Percentiles rank a stretch among this genome's conserved stretches.
Conservation (phyloP, 2,797 vertebrate genomes). For the Lates japonicus region DNA sequence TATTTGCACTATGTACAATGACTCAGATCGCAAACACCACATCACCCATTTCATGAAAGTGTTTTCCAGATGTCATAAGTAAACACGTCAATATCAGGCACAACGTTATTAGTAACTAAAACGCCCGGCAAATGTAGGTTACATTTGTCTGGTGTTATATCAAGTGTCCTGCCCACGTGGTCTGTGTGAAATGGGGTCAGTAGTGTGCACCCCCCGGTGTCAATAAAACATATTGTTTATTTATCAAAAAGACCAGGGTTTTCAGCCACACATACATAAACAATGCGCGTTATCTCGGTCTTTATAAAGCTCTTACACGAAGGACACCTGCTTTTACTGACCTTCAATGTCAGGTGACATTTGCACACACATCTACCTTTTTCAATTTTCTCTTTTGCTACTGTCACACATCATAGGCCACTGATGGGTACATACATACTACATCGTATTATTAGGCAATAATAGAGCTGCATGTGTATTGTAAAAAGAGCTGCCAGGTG, state of each 20-base stretch:
- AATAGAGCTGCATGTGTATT: neutral
- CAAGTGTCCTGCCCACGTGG: conserved; percentile 64
- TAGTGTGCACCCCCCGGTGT: conserved; percentile 6
- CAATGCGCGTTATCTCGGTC: rapidly evolving
- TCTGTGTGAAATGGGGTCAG: conserved; percentile 61
- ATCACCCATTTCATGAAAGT: neutral
- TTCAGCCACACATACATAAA: neutral
- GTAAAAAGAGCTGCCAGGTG: neutral
- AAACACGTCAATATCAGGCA: neutral
- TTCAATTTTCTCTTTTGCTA: neutral
- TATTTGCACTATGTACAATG: conserved; percentile 7
- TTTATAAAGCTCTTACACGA: neutral
- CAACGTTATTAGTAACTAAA: rapidly evolving
- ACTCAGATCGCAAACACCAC: conserved; percentile 3
- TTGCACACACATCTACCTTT: neutral
- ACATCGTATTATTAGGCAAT: neutral
- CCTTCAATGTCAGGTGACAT: conserved; percentile 70
- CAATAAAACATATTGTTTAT: conserved; percentile 6
- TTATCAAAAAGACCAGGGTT: neutral
- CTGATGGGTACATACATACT: rapidly evolving
- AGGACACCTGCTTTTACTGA: conserved; percentile 52
- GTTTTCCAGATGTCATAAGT: neutral
- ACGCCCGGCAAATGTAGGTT: neutral
- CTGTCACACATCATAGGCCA: neutral
- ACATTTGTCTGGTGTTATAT: conserved; percentile 17